Evolutionary conservation across 2,113 vertebrate species (phyloP).

Genomic region (Mirounga angustirostris): DNA sequence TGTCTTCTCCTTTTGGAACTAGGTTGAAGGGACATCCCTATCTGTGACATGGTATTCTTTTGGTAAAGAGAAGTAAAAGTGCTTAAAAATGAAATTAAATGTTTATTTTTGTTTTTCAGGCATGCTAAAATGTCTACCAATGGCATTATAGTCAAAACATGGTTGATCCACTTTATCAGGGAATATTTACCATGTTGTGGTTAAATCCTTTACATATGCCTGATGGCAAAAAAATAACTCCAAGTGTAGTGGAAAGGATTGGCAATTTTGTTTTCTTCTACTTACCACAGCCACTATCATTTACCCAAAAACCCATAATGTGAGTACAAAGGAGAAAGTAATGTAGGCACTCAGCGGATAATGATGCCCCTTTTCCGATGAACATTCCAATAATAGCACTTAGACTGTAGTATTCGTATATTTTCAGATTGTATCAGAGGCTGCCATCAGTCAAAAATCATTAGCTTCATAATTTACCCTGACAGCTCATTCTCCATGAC

Average conservation of each 20-base stretch:
- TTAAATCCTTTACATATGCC: not conserved
- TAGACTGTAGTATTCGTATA: not conserved
- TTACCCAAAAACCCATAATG: not conserved
- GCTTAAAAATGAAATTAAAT: not conserved
- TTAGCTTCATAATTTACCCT: not conserved
- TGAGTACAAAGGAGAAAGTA: not conserved
- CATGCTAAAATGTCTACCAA: not conserved
- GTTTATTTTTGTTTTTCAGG: not conserved
- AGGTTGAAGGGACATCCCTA: not conserved
- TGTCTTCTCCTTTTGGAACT: not conserved
- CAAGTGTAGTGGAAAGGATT: not conserved
- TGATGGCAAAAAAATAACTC: not conserved
- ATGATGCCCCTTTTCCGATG: not conserved
- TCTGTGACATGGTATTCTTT: not conserved
- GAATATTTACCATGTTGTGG: not conserved
- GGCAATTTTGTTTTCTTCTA: not conserved
- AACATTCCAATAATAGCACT: not conserved
- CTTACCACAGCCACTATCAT: not conserved
- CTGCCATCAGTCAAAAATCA: not conserved
- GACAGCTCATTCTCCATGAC: not conserved
- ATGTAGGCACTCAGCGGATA: not conserved
- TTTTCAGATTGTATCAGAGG: not conserved
- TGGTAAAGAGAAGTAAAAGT: not conserved
- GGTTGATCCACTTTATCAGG: not conserved
- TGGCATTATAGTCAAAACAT: not conserved